phyloP scores from a whole-genome alignment of 2,888 invertebrate genomes.

The Dusona sp. region DNA sequence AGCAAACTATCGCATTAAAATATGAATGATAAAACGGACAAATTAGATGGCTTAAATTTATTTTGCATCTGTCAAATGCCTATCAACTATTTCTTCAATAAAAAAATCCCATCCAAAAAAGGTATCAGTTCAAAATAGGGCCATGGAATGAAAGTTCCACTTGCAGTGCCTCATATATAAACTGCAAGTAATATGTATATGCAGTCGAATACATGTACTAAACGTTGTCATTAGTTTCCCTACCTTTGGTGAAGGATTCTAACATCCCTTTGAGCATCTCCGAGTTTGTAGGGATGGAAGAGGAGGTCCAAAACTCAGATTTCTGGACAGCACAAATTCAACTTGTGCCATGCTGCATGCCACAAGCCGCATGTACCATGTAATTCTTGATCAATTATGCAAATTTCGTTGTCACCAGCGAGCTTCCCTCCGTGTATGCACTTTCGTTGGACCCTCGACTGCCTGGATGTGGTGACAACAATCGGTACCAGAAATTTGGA shows the following conservation, averaged over 20 bases:
- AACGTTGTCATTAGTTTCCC: neutral
- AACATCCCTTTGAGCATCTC: conserved; percentile 58
- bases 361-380: conserved; percentile 51
- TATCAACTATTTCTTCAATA: no score
- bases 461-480: neutral
- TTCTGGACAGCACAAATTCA: conserved; percentile 40
- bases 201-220: no score
- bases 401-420: conserved; percentile 46
- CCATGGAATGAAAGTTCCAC: neutral
- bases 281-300: neutral
- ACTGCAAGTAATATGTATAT: no score
- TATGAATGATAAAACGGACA: no score
- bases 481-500: neutral
- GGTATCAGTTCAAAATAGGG: neutral
- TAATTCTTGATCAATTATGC: conserved; percentile 69
- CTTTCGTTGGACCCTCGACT: neutral
- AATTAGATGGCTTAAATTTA: no score
- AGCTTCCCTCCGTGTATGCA: conserved; percentile 9
- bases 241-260: neutral
- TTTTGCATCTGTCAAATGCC: no score
- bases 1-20: no score
- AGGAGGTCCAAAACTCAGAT: conserved; percentile 33
- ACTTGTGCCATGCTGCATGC: conserved; percentile 46
- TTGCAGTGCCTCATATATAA: no score
- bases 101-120: no score